Evolutionary conservation across 2,113 vertebrate species (phyloP), one percentile per base, ranked within the genome.

Genomic region (Megaceryle torquata): DNA sequence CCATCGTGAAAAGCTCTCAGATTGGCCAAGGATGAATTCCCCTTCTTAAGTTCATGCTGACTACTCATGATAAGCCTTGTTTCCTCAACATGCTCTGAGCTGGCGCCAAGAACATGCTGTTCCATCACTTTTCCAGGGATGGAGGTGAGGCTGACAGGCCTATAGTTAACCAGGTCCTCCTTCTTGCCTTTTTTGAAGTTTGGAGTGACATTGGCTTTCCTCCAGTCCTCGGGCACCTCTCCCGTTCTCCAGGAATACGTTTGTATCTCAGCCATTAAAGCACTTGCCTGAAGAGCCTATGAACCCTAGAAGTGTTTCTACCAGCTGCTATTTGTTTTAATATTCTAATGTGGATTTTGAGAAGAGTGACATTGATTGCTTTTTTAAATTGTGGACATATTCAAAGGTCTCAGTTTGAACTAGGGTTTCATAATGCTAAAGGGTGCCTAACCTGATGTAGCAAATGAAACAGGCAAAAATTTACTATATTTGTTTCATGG

Each of bases 241-340:
- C 39, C 39, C 10, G 10, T 41, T 41, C 39, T 41, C 39, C 39
- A 41, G 39, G 39, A 13, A 41, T 41, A 70, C 59, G 43, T 71
- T 44, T 77, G 3, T 81, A n/a, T 81, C 31, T 91, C 44, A 12
- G 64, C 41, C 68, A 65, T 72, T 89, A 94, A 89, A 46, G 20
- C 26, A 53, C 18, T 67, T 88, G n/a, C 71, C 51, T 90, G 75
- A 90, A 87, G 95, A 87, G 53, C 28, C 56, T 80, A 25, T 13
- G 41, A 48, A 78, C 51, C 43, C 74, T 75, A 51, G 28, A 91
- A 78, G 4, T 87, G 72, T 75, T 95, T 80, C 41, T 1, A 86
- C 54, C 65, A 87, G 18, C 75, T 92, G 80, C 69, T 93, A 59
- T 82, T 96, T 88, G 75, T 95, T 82, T 80, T 78, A 88, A 68